Percentiles rank a stretch among this genome's conserved stretches.
These are phyloP conservation scores for Marmota flaviventris DNA, from an alignment of 2,113 vertebrate species.

Conservation along the genomic window DNA sequence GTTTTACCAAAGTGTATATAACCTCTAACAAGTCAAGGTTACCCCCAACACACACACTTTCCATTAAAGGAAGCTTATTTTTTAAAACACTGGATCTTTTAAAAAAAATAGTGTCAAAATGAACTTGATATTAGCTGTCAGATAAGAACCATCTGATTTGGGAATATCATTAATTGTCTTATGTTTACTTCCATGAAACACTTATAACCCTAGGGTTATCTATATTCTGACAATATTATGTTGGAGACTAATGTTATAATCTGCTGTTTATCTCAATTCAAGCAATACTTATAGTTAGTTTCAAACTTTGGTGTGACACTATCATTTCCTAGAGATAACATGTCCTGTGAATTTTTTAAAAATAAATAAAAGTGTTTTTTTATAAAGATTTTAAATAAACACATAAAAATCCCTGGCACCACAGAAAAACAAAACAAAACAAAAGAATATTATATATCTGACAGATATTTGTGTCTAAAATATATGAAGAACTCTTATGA, in stretches of 20 bases:
- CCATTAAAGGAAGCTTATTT: background rate
- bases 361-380: background rate
- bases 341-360: background rate
- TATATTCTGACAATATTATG: background rate
- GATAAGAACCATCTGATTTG: conserved; percentile 27
- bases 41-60: no score
- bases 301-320: conserved; percentile 27
- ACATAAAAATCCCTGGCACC: background rate
- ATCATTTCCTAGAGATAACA: background rate
- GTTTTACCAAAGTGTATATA: conserved; percentile 9
- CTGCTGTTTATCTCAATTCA: background rate
- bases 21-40: conserved; percentile 32
- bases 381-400: conserved; percentile 13
- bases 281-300: background rate
- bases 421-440: background rate
- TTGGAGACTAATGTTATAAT: background rate
- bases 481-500: conserved; percentile 18
- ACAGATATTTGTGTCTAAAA: conserved; percentile 8
- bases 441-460: background rate
- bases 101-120: conserved; percentile 4
- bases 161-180: background rate
- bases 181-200: background rate
- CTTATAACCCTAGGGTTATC: background rate
- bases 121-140: background rate
- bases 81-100: conserved; percentile 9